Percentiles rank a stretch among this genome's conserved stretches.
Evolutionary conservation across 2,797 vertebrate species (phyloP).

Genomic region (Anabas testudineus): DNA sequence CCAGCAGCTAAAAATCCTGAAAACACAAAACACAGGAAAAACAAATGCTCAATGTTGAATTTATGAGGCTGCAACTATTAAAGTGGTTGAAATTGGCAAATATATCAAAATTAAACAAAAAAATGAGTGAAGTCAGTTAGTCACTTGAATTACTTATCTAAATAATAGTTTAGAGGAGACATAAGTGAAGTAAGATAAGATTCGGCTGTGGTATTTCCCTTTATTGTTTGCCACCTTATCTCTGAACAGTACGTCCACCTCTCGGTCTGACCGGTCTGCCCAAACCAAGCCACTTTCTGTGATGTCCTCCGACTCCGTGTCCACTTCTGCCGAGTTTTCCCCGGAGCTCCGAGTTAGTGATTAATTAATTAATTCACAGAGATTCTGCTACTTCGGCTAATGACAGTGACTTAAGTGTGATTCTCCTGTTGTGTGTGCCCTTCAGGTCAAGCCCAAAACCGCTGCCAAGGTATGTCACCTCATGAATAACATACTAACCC

Average conservation of each 20-base stretch:
- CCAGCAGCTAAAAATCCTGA: too few species aligned
- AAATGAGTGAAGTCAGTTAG: not conserved
- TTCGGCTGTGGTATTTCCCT: not conserved
- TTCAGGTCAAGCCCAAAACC: slow-evolving; percentile 77
- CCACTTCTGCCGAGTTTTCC: slow-evolving; percentile 89
- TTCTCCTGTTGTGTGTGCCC: slow-evolving; percentile 32
- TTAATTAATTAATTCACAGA: not conserved
- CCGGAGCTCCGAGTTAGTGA: slow-evolving; percentile 90
- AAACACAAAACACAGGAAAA: not conserved
- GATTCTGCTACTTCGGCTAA: not conserved
- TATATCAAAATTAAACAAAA: too few species aligned
- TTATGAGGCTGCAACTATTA: not conserved
- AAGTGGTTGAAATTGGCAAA: too few species aligned
- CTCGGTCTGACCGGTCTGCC: slow-evolving; percentile 91
- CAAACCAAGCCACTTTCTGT: slow-evolving; percentile 86
- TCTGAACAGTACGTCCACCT: slow-evolving; percentile 88
- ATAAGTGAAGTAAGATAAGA: not conserved
- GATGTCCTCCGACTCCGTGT: slow-evolving; percentile 88
- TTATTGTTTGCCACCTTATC: slow-evolving; percentile 1
- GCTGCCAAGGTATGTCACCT: slow-evolving; percentile 72
- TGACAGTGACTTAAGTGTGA: slow-evolving; percentile 8
- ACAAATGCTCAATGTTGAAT: not conserved
- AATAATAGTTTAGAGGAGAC: not conserved
- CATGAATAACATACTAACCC: not conserved
- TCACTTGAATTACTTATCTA: too few species aligned